Evolutionary conservation across 2,888 invertebrate genomes (phyloP).

Genomic region (Drosophila buzzatii): DNA sequence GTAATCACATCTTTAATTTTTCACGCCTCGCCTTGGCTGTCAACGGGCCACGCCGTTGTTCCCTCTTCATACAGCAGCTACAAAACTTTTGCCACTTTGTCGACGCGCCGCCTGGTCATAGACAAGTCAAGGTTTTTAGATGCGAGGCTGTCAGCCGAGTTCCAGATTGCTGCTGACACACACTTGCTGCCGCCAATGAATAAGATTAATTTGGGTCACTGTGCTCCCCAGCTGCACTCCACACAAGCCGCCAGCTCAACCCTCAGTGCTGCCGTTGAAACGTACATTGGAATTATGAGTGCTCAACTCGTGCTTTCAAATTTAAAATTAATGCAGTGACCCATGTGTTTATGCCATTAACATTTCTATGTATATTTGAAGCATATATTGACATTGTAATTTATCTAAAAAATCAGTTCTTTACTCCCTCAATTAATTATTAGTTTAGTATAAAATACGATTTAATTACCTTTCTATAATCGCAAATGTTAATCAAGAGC

Average conservation of each 20-base stretch:
- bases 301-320: conserved; percentile 35
- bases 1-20: conserved; percentile 1
- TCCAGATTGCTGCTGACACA: conserved; percentile 45
- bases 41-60: background rate
- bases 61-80: conserved; percentile 11
- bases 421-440: background rate
- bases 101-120: conserved; percentile 42
- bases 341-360: conserved; percentile 11
- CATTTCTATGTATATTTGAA: background rate
- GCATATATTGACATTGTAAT: background rate
- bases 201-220: conserved; percentile 82
- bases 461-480: background rate
- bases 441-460: background rate
- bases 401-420: background rate
- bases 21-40: conserved; percentile 7
- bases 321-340: conserved; percentile 37
- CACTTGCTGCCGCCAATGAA: conserved; percentile 74
- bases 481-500: background rate
- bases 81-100: conserved; percentile 64
- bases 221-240: conserved; percentile 39
- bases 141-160: conserved; percentile 40
- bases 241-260: background rate
- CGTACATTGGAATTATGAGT: conserved; percentile 55
- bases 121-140: conserved; percentile 44
- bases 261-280: conserved; percentile 12